These are phyloP conservation scores for Crotalus helleri DNA, from an alignment of 2,113 vertebrate genomes.

Conservation along the genomic window DNA sequence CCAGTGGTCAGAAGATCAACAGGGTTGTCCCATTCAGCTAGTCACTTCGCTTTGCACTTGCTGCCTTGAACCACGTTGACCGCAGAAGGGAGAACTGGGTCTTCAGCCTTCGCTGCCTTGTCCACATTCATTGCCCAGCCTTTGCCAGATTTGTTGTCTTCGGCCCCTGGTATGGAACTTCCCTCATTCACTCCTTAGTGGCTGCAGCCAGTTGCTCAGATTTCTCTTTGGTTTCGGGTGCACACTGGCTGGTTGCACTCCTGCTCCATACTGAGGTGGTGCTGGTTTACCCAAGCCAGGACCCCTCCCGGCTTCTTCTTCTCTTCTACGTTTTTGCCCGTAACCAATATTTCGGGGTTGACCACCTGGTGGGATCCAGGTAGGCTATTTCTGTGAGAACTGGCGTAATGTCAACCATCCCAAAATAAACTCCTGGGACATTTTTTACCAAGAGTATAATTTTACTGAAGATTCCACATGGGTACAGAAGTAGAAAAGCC, in stretches of 20 bases:
- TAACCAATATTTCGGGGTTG: neutral
- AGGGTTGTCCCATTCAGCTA: neutral
- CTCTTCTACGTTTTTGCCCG: neutral
- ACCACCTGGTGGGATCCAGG: neutral
- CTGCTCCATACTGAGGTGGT: neutral
- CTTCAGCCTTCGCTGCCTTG: neutral
- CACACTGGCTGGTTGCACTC: neutral
- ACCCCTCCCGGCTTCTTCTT: neutral
- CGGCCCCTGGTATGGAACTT: neutral
- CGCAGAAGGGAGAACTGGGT: neutral
- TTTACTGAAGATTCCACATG: neutral
- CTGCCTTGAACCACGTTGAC: neutral
- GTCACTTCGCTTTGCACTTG: neutral
- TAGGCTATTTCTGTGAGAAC: neutral
- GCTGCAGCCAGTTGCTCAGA: neutral
- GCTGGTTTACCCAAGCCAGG: neutral
- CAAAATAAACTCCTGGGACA: neutral
- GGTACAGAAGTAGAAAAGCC: neutral
- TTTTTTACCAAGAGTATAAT: neutral
- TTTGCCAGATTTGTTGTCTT: neutral
- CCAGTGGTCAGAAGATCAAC: neutral
- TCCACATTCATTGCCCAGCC: neutral
- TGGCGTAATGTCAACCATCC: neutral
- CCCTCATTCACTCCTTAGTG: neutral
- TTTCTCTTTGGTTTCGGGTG: neutral